Percentiles rank a stretch among this genome's conserved stretches.
Evolutionary conservation across 2,888 invertebrate genomes (phyloP).

Genomic region (Plutella xylostella): DNA sequence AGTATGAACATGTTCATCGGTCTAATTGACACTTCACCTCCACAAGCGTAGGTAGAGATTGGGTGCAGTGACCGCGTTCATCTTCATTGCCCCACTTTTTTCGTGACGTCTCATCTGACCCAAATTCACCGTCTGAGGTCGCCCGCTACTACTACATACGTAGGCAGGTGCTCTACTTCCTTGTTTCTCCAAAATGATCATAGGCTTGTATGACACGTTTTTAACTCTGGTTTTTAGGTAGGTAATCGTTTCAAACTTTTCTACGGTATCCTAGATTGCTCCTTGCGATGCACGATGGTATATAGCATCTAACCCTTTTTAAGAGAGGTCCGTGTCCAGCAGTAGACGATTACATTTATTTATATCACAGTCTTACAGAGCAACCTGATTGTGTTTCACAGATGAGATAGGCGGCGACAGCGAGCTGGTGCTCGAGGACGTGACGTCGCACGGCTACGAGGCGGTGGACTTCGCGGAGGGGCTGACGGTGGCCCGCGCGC

Average conservation of each 20-base stretch:
- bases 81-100: not conserved
- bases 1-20: not conserved
- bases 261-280: no score
- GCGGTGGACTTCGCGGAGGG: slow-evolving; percentile 78
- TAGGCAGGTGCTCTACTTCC: not conserved
- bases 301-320: no score
- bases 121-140: not conserved
- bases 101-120: not conserved
- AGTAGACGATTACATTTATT: not conserved
- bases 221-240: no score
- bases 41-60: not conserved
- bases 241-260: no score
- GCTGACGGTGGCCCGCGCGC: slow-evolving; percentile 72
- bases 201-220: no score
- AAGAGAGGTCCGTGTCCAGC: not conserved
- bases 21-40: slow-evolving; percentile 2
- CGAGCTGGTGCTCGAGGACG: slow-evolving; percentile 81
- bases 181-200: not conserved
- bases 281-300: no score
- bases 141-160: not conserved
- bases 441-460: slow-evolving; percentile 73
- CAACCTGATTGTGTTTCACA: slow-evolving; percentile 27
- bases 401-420: slow-evolving; percentile 62
- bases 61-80: not conserved
- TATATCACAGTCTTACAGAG: not conserved